Evolutionary conservation across 2,888 invertebrate species (phyloP), one percentile per base, ranked within the genome.

Genomic region (Salticus scenicus): DNA sequence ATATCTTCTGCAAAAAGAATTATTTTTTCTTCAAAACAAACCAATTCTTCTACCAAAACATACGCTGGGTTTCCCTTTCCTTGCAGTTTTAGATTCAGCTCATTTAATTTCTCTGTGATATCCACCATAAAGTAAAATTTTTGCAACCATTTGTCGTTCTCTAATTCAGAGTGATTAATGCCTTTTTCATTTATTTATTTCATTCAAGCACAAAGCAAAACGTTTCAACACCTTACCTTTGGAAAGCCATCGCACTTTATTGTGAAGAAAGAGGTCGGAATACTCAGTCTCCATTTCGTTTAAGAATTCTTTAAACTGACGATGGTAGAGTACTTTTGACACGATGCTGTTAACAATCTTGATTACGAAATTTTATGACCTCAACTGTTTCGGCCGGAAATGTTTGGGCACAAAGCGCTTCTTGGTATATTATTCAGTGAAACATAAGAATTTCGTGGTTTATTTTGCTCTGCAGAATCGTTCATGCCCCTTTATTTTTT

Each of bases 221-320:
- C 24, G 33, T 64, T 75, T 27, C 67, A 76, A 76, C 31, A 76
- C 31, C 20, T 76, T 67, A 76, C 76, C 31, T 78, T 30, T 78
- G 78, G 57, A 78, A 71, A 70, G 70, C 70, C 63, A 70, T 78
- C 41, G 30, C 70, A 71, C 78, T 78, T 78, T 71, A 71, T 63
- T 78, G 78, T 70, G 70, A 7, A 63, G 71, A 63, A 71, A 57
- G 57, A 57, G 57, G 37, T 77, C 70, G 57, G 70, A 77, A 77
- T 70, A 77, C 77, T 70, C 33, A 70, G 33, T 77, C 51, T 77
- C 77, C 47, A 47, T 77, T 69, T 77, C 33, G 12, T 20, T 31
- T 47, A 69, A 31, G 20, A 69, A 76, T 31, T 70, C 70, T 41
- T 70, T 70, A 12, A 70, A 41, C 1, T 70, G 70, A 27, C 17